Conservation (phyloP, 2,888 invertebrate species). For the Ethmia dodecea region DNA sequence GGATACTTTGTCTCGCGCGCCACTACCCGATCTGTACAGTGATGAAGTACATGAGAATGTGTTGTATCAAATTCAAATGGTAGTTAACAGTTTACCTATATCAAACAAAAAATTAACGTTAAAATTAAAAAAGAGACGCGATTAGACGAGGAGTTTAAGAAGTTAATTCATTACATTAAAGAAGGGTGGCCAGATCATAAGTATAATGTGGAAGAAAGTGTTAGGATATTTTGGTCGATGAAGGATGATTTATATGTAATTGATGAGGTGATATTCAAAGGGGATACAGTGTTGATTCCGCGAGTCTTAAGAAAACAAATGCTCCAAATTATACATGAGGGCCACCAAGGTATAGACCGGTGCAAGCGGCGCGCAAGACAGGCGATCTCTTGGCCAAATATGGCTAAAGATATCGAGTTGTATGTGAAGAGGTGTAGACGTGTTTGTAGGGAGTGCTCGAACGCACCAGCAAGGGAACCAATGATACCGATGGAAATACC, state of each 20-base stretch:
- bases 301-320: constrained; percentile 3
- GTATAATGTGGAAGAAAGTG: constrained; percentile 5
- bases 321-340: constrained; percentile 5
- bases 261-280: constrained; percentile 7
- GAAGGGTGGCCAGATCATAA: constrained; percentile 13
- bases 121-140: constrained; percentile 3
- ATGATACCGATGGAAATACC: constrained; percentile 9
- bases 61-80: no score
- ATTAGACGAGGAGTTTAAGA: background rate
- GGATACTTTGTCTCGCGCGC: constrained; percentile 15
- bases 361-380: no score
- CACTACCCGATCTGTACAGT: no score
- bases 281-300: constrained; percentile 2
- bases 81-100: background rate
- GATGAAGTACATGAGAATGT: no score
- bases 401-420: constrained; percentile 12
- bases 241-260: constrained; percentile 7
- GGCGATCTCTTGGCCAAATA: constrained; percentile 19
- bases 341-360: constrained; percentile 8
- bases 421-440: constrained; percentile 13
- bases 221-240: constrained; percentile 12
- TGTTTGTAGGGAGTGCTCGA: constrained; percentile 1
- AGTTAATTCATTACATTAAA: constrained; percentile 3
- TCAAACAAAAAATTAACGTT: constrained; percentile 3
- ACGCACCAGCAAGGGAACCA: constrained; percentile 7